Percentiles rank a stretch among this genome's conserved stretches.
phyloP scores from a whole-genome alignment of 2,888 invertebrate genomes.

The Sesia apiformis region DNA sequence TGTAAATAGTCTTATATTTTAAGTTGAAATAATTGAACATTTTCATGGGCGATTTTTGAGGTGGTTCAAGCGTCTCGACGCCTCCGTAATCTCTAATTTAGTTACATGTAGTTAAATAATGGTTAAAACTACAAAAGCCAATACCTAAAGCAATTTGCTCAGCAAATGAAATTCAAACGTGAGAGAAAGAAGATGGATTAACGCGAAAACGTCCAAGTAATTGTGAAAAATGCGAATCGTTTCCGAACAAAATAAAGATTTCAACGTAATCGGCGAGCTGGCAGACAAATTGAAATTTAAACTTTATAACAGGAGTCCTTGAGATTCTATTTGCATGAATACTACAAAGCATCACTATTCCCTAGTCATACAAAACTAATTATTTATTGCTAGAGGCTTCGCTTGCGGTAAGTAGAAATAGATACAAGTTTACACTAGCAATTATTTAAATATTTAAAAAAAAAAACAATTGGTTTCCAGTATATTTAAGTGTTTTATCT shows the following conservation, averaged over 20 bases:
- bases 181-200: constrained; percentile 68
- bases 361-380: too few relatives aligned
- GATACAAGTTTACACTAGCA: too few relatives aligned
- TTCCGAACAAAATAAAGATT: constrained; percentile 45
- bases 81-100: constrained; percentile 2
- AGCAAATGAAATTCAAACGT: constrained; percentile 54
- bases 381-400: too few relatives aligned
- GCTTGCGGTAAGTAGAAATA: too few relatives aligned
- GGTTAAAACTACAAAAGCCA: not conserved
- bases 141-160: constrained; percentile 35
- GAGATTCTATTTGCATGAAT: not conserved
- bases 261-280: constrained; percentile 19
- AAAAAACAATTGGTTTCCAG: too few relatives aligned
- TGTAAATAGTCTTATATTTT: too few relatives aligned
- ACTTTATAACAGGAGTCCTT: constrained; percentile 13
- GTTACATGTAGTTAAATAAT: constrained; percentile 1
- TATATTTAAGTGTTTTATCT: too few relatives aligned
- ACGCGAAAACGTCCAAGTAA: constrained; percentile 64
- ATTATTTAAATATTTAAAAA: too few relatives aligned
- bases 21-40: too few relatives aligned
- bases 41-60: too few relatives aligned
- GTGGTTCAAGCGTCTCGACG: constrained; percentile 5
- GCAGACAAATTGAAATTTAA: constrained; percentile 21
- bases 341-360: too few relatives aligned
- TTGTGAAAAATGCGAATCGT: constrained; percentile 68